Conservation (phyloP, 2,113 vertebrate species). For the Sminthopsis crassicaudata region DNA sequence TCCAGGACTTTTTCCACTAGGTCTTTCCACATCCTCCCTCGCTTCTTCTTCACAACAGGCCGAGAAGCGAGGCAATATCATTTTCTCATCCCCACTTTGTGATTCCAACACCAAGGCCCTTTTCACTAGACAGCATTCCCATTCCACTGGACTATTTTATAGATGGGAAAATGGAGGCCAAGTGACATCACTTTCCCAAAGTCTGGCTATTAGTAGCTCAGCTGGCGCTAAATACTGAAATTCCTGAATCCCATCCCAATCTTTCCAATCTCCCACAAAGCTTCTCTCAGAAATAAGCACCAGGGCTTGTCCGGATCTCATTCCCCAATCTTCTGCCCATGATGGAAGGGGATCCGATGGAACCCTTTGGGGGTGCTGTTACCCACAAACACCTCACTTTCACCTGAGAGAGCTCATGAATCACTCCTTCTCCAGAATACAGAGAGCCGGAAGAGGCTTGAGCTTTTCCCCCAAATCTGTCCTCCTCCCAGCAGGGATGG, state of each 20-base stretch:
- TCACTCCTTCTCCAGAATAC: slow-evolving; percentile 43
- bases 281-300: neutral
- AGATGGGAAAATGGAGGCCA: neutral
- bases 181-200: neutral
- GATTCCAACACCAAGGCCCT: neutral
- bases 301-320: slow-evolving; percentile 6
- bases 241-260: neutral
- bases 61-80: accelerated
- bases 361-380: slow-evolving; percentile 14
- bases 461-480: slow-evolving; percentile 48
- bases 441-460: slow-evolving; percentile 1
- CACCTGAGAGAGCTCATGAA: slow-evolving; percentile 53
- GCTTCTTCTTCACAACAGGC: no score
- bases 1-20: neutral
- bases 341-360: slow-evolving; percentile 9
- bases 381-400: slow-evolving; percentile 38
- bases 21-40: neutral
- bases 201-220: neutral
- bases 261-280: neutral
- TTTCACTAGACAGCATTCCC: neutral
- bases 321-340: neutral
- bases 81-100: neutral
- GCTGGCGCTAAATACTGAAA: neutral
- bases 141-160: neutral
- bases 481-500: slow-evolving; percentile 51